Base-by-base conservation (phyloP, 92 coral and sea anemone genomes). In the Blastomussa wellsi region DNA sequence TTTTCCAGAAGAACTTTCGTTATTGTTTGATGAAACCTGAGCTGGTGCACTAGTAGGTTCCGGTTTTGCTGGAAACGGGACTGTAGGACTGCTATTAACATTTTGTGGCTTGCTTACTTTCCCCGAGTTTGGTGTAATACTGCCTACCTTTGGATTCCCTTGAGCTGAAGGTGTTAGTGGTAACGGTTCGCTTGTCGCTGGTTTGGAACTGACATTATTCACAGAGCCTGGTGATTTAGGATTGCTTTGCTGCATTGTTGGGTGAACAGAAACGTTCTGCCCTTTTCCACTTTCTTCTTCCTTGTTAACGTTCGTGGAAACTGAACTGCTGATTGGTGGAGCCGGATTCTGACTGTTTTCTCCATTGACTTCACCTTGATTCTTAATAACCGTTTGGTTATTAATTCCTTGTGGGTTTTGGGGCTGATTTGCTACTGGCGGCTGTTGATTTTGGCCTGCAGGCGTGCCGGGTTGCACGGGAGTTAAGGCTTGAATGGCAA, bases 401-500 rank as follows among this genome's bases (percentile, higher is more conserved):
- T 31, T 47, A 20, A 16, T 42, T n/a, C 28, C 74, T 66, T 67
- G 76, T n/a, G 78, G 38, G 38, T 48, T 16, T 47, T 44, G 75
- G 36, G 52, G 76, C 59, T 72, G 75, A 37, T 10, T 62, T 62
- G 32, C 16, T 9, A 9, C 68, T 26, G 24, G 74, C 3, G 35
- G 49, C 39, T 48, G 77, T n/a, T 47, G 81, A 38, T 44, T 44
- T 80, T 44, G 62, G 20, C 42, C 71, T 6, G 62, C 59, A 17
- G 74, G n/a, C 29, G 81, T n/a, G n/a, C n/a, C n/a, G n/a, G n/a
- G 1, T 22, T 42, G 62, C 7, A 83, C 19, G 1, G 76, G 20
- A 67, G 84, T 14, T 26, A 80, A 35, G 1, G 80, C 29, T 60
- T 83, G 79, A 14, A 57, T 64, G 15, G 74, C 73, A 60, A 83